Conservation (phyloP, 2,888 invertebrate species). For the Cheiracanthium punctorium region DNA sequence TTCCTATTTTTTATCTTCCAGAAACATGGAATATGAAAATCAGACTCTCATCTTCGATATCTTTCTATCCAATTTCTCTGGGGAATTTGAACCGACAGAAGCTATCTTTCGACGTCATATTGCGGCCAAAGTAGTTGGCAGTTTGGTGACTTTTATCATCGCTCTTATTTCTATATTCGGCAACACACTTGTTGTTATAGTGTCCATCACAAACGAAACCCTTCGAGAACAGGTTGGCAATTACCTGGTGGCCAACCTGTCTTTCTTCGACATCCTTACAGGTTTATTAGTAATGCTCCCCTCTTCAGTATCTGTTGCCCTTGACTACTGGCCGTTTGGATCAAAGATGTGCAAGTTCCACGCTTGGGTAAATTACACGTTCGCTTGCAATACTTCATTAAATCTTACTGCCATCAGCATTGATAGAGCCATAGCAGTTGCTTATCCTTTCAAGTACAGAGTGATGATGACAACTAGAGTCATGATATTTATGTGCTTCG, state of each 20-base stretch:
- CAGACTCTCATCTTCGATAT: no score
- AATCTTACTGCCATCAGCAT: conserved; percentile 75
- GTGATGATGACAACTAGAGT: conserved; percentile 57
- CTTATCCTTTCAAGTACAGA: conserved; percentile 74
- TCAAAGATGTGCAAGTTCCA: conserved; percentile 73
- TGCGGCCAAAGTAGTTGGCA: conserved; percentile 17
- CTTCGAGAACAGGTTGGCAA: conserved; percentile 37
- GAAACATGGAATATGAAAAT: no score
- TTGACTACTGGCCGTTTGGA: conserved; percentile 49
- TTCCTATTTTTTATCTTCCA: no score
- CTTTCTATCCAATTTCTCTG: no score
- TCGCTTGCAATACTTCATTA: conserved; percentile 76
- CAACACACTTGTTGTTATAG: conserved; percentile 38
- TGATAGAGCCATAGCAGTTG: conserved; percentile 75
- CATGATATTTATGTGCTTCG: background rate
- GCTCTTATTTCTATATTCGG: conserved; percentile 32
- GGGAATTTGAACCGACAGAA: background rate
- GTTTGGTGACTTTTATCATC: conserved; percentile 16
- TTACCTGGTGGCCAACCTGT: conserved; percentile 28
- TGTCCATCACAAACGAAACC: conserved; percentile 25
- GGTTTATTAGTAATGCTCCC: conserved; percentile 46
- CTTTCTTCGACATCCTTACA: conserved; percentile 42
- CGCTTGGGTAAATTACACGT: conserved; percentile 75
- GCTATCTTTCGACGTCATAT: background rate
- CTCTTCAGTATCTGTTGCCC: conserved; percentile 24